phyloP scores from a whole-genome alignment of 2,113 vertebrate genomes.

The Engystomops pustulosus region DNA sequence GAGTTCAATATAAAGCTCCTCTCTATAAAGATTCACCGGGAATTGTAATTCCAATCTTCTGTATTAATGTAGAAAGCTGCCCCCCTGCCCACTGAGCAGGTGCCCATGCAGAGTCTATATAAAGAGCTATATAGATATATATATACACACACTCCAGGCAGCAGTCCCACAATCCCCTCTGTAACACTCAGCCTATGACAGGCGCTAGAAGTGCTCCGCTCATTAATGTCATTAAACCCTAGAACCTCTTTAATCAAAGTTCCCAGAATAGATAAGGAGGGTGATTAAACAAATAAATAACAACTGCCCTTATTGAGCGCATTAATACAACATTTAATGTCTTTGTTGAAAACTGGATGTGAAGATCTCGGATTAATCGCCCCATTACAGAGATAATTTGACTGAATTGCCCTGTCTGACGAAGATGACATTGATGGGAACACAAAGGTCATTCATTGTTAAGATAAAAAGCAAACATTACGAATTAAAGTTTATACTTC shows the following conservation, averaged over 20 bases:
- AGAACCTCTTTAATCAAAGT: background rate
- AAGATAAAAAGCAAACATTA: background rate
- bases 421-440: background rate
- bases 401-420: background rate
- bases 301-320: background rate
- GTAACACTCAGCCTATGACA: background rate
- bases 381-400: background rate
- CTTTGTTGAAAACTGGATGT: background rate
- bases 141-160: background rate
- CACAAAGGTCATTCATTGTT: background rate
- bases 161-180: background rate
- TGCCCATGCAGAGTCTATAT: no score
- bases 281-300: background rate
- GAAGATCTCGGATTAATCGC: background rate
- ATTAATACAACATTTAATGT: slow-evolving; percentile 8
- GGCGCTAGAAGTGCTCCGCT: background rate
- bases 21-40: no score
- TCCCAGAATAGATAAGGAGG: background rate
- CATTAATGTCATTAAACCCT: background rate
- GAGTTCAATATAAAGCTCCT: no score
- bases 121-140: no score
- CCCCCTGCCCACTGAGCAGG: no score
- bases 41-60: no score
- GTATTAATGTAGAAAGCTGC: no score
- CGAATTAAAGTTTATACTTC: background rate